A percentile compares a stretch with the other conserved stretches of the same genome.
These are phyloP conservation scores for Lutjanus campechanus DNA, from an alignment of 2,797 vertebrate genomes.

Conservation along the genomic window DNA sequence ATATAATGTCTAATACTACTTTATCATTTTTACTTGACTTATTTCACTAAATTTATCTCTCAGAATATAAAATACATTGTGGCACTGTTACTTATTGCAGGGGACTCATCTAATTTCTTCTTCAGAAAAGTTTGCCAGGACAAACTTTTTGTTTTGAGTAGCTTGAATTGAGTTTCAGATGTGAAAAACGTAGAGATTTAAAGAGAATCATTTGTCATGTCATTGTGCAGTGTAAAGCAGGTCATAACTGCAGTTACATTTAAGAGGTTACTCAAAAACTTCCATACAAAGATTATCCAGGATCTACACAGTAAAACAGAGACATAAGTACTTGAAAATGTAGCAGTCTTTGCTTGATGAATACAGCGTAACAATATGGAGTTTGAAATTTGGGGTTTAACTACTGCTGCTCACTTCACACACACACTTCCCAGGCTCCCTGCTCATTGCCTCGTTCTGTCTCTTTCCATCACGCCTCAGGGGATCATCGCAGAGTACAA, in stretches of 20 bases:
- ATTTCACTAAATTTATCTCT: too few relatives aligned
- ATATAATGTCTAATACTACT: too few relatives aligned
- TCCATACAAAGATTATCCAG: neutral
- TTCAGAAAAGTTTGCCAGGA: neutral
- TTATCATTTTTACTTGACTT: too few relatives aligned
- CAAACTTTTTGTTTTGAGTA: neutral
- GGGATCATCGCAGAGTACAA: conserved; percentile 98
- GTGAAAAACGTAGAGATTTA: neutral
- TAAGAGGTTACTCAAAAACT: neutral
- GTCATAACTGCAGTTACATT: neutral
- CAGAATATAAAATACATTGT: too few relatives aligned
- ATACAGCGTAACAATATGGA: neutral
- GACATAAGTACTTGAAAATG: neutral
- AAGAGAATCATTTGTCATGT: neutral
- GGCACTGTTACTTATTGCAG: neutral
- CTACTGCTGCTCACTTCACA: neutral
- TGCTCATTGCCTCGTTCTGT: conserved; percentile 1
- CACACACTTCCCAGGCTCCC: neutral
- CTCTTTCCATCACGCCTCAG: conserved; percentile 73
- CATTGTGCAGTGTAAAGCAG: neutral
- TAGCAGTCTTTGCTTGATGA: neutral
- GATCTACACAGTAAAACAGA: too few relatives aligned
- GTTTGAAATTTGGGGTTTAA: neutral
- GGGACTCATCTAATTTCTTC: neutral
- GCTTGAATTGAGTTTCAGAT: neutral